Evolutionary conservation across 2,797 vertebrate species (phyloP).

Genomic region (Nannoperca obscura): DNA sequence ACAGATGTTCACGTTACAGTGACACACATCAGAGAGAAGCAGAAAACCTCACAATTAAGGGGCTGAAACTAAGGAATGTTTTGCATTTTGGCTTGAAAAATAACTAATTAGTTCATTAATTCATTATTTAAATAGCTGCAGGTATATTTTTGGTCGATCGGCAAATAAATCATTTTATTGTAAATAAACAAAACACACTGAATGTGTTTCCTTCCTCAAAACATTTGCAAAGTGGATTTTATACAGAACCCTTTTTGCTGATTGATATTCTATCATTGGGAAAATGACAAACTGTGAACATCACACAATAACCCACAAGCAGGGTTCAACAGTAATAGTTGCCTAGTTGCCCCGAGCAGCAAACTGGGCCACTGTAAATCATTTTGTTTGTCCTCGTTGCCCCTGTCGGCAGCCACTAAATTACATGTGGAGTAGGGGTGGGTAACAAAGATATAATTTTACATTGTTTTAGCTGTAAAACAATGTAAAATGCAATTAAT

Average conservation of each 20-base stretch:
- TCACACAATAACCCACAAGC: not conserved
- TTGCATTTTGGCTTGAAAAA: not conserved
- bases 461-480: not conserved
- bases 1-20: not conserved
- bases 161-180: not conserved
- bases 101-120: not conserved
- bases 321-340: constrained; percentile 8
- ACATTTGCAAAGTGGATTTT: no score
- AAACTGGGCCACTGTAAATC: not conserved
- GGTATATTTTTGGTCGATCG: not conserved
- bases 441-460: not conserved
- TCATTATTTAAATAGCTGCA: not conserved
- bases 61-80: not conserved
- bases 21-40: not conserved
- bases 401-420: not conserved
- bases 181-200: not conserved
- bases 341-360: constrained; percentile 1
- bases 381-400: constrained; percentile 3
- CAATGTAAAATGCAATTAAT: not conserved
- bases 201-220: no score
- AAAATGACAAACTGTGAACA: not conserved
- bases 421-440: not conserved
- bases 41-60: not conserved
- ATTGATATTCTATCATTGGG: not conserved
- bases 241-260: not conserved